A percentile compares a stretch with the other conserved stretches of the same genome.
Conservation (phyloP, 2,888 invertebrate genomes). For the Synanthedon andrenaeformis region DNA sequence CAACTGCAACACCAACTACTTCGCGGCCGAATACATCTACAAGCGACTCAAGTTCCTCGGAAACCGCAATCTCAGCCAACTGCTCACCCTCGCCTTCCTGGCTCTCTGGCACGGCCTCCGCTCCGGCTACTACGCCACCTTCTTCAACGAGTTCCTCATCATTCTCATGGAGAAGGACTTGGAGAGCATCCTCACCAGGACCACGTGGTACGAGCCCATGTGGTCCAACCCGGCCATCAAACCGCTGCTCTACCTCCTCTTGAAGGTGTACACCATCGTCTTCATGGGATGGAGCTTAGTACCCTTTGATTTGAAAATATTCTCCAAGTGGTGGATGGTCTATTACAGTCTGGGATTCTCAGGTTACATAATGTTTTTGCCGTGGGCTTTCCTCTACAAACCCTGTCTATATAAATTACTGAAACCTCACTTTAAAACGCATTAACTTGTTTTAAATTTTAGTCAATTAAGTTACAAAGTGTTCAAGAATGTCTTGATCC, state of each 20-base stretch:
- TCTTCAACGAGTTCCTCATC: constrained; percentile 90
- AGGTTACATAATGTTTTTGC: constrained; percentile 76
- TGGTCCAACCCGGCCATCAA: constrained; percentile 45
- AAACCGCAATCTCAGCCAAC: constrained; percentile 84
- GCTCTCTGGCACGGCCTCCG: constrained; percentile 97
- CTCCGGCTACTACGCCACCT: constrained; percentile 93
- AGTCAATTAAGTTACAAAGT: too few relatives aligned
- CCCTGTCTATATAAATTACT: constrained; percentile 31
- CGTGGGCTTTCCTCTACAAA: constrained; percentile 74
- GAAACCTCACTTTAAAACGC: constrained; percentile 3
- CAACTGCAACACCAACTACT: constrained; percentile 95
- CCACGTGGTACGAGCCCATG: constrained; percentile 52
- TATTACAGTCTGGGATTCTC: constrained; percentile 75
- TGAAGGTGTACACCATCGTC: constrained; percentile 80
- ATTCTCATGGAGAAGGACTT: constrained; percentile 87
- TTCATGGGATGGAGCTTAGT: constrained; percentile 87
- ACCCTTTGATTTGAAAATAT: constrained; percentile 80
- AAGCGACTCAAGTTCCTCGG: constrained; percentile 93
- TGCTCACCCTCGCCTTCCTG: constrained; percentile 84
- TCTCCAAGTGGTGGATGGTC: constrained; percentile 75
- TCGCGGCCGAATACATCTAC: constrained; percentile 94
- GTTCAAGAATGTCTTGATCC: too few relatives aligned
- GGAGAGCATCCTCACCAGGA: constrained; percentile 65
- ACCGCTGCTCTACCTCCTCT: constrained; percentile 64
- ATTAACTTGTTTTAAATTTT: too few relatives aligned